A percentile compares a stretch with the other conserved stretches of the same genome.
Evolutionary conservation across 23 tunicate genomes (phyloP).

Genomic region (Ascidia mentula): DNA sequence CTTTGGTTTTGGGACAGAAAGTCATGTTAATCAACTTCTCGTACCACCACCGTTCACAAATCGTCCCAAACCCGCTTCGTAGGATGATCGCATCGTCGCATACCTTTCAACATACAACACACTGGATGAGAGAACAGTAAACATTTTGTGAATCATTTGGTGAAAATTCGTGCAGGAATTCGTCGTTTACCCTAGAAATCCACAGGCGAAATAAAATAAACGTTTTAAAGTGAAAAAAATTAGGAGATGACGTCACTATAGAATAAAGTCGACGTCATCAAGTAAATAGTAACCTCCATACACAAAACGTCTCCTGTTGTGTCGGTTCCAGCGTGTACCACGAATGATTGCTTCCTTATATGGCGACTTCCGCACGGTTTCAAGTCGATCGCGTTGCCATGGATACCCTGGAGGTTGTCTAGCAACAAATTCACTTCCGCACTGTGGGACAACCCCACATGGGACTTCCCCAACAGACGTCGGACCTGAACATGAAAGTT

Average conservation of each 20-base stretch:
- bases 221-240: too few species aligned
- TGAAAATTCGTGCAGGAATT: too few species aligned
- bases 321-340: constrained; percentile 97
- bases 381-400: constrained; percentile 78
- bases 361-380: constrained; percentile 99
- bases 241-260: too few species aligned
- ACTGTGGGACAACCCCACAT: constrained; percentile 91
- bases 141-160: too few species aligned
- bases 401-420: constrained; percentile 46
- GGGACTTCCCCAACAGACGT: constrained; percentile 93
- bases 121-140: too few species aligned
- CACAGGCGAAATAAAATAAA: too few species aligned
- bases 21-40: constrained; percentile 99
- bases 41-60: constrained; percentile 99
- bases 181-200: too few species aligned
- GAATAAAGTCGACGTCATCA: too few species aligned
- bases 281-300: too few species aligned
- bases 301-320: constrained; percentile 84
- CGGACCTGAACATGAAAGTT: constrained; percentile 54
- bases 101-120: too few species aligned
- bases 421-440: constrained; percentile 80
- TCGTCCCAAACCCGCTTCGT: constrained; percentile 94
- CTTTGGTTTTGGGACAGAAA: constrained; percentile 98
- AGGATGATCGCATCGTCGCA: constrained; percentile 97
- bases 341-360: constrained; percentile 95